Conservation (phyloP, 2,797 vertebrate species). For the Sebastes matsubarae region DNA sequence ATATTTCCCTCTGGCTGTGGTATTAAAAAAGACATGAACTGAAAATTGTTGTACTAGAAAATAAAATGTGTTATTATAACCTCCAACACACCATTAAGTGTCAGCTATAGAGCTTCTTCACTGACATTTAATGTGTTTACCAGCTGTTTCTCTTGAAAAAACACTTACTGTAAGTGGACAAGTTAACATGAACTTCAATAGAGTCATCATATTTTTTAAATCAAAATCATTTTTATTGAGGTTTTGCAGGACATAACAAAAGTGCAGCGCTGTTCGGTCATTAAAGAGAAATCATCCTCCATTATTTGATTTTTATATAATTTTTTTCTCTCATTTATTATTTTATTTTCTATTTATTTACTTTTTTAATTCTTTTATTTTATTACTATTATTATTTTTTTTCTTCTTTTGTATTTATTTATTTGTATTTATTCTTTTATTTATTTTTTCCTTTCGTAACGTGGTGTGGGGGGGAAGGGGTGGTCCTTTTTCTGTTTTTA, state of each 20-base stretch:
- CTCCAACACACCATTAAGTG: background rate
- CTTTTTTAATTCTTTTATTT: background rate
- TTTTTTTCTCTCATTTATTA: too few relatives aligned
- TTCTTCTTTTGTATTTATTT: too few relatives aligned
- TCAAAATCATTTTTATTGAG: background rate
- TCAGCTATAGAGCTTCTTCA: background rate
- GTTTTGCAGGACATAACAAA: too few relatives aligned
- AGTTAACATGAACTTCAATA: background rate
- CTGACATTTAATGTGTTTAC: background rate
- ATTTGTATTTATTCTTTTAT: too few relatives aligned
- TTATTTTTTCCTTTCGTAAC: too few relatives aligned
- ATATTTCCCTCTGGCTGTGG: background rate
- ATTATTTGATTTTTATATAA: too few relatives aligned
- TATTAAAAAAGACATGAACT: background rate
- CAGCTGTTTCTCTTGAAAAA: background rate
- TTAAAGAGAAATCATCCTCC: too few relatives aligned
- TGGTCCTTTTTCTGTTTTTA: too few relatives aligned
- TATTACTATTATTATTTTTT: too few relatives aligned
- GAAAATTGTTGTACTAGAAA: background rate
- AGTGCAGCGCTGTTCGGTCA: too few relatives aligned
- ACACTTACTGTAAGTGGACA: background rate
- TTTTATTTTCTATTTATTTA: too few relatives aligned
- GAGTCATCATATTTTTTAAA: too few relatives aligned
- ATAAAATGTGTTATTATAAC: background rate
- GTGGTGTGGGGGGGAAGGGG: fast-evolving